These are phyloP conservation scores for Bungarus multicinctus DNA, from an alignment of 2,113 vertebrate genomes.

Conservation along the genomic window DNA sequence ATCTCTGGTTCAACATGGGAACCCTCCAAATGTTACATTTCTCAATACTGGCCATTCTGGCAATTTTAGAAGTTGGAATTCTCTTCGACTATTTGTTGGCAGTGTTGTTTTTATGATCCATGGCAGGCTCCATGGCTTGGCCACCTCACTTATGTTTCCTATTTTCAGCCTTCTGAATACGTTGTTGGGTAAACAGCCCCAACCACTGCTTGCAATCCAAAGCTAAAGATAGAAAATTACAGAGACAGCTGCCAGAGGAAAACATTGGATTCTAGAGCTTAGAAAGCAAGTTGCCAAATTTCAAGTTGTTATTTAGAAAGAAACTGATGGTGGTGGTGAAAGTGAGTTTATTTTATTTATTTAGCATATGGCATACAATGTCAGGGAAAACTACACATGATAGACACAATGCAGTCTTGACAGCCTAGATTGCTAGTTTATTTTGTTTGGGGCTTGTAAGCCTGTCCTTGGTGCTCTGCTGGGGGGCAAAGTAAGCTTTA, in stretches of 20 bases:
- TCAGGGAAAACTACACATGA: not conserved
- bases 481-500: not conserved
- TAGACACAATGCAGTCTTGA: not conserved
- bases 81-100: not conserved
- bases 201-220: constrained; percentile 9
- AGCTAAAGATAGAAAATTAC: constrained; percentile 43
- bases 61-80: not conserved
- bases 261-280: constrained; percentile 24
- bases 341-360: not conserved
- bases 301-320: not conserved
- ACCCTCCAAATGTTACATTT: not conserved
- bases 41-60: not conserved
- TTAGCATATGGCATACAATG: not conserved
- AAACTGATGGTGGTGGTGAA: not conserved
- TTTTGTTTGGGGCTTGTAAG: not conserved
- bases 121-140: not conserved
- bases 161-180: not conserved
- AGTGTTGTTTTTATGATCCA: not conserved
- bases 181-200: constrained; percentile 12
- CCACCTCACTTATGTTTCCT: not conserved
- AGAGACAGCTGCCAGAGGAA: constrained; percentile 27
- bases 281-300: not conserved
- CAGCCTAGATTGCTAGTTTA: not conserved
- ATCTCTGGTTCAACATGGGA: not conserved
- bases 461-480: not conserved